Conservation (phyloP, 2,797 vertebrate genomes). For the Propithecus perrieri region DNA sequence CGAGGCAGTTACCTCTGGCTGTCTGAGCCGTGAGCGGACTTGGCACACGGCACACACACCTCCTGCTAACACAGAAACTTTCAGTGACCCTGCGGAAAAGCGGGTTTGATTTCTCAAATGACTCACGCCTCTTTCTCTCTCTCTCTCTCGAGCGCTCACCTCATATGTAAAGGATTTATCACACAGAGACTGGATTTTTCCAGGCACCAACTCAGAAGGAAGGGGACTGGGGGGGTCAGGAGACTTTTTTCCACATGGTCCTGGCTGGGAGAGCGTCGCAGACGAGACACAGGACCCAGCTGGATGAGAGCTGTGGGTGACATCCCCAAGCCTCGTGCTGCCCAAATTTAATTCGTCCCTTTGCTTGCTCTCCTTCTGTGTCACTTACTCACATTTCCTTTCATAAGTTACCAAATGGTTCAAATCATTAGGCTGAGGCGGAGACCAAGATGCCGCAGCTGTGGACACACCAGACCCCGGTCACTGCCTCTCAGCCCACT, state of each 20-base stretch:
- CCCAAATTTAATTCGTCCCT: not conserved
- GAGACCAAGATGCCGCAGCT: not conserved
- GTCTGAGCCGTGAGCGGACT: not conserved
- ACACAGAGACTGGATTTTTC: slow-evolving; percentile 44
- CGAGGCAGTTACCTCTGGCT: rapidly evolving
- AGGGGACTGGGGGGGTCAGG: not conserved
- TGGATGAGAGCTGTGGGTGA: not conserved
- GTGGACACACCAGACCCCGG: not conserved
- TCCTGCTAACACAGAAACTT: slow-evolving; percentile 8
- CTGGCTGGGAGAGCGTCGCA: not conserved
- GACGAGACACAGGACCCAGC: not conserved
- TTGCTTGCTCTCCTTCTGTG: not conserved
- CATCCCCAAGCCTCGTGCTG: not conserved
- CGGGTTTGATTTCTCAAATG: slow-evolving; percentile 10
- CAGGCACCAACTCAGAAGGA: slow-evolving; percentile 19
- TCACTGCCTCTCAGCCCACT: not conserved
- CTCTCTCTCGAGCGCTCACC: not conserved
- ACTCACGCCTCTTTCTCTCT: not conserved
- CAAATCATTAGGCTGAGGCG: not conserved
- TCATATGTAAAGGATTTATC: slow-evolving; percentile 27
- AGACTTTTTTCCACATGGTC: not conserved
- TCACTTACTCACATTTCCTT: not conserved
- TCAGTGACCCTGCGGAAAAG: slow-evolving; percentile 1
- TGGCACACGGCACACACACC: not conserved
- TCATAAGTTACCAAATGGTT: not conserved